Evolutionary conservation across 2,888 invertebrate genomes (phyloP), one percentile per base, ranked within the genome.

Genomic region (Eumacrocentrus americanus): DNA sequence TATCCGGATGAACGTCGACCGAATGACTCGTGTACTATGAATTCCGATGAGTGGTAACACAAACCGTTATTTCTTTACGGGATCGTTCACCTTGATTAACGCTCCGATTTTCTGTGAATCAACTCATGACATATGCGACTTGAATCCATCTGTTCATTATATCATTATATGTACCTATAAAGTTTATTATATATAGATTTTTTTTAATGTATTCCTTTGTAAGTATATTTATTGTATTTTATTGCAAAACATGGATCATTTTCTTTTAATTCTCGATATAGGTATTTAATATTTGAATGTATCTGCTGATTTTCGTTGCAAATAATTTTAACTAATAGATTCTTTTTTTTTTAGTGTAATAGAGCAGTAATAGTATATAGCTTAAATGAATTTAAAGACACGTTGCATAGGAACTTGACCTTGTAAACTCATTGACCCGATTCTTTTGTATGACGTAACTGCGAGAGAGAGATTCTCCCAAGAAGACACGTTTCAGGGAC

Each of bases 31-130:
- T 44, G 12, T 71, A 70, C 73, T 68, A 70, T 72, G 74, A 76
- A 78, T 78, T 78, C 77, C 76, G 71, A 79, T 72, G 77, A 76
- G 73, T 71, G 70, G 54, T 74, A n/a, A n/a, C 71, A 70, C 69
- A 71, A 77, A 78, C 78, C 78, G 78, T 78, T 78, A 78, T 53
- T 64, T 63, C 66, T 71, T 72, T 72, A 70, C 75, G 75, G 74
- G 74, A 75, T 71, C 72, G 71, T 72, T 72, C 72, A 69, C 69
- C 72, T 75, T 72, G 70, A 72, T 74, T 74, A 72, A 70, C 70
- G 63, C 67, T 34, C 16, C 48, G 37, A 37, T 47, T 38, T 34
- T 44, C 51, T 40, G 34, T 35, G 44, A 54, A 54, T 52, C 52
- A 52, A 40, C 40, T 34, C 12, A 29, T 48, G 12, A 25, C 25